Base-by-base conservation (phyloP, 2,888 invertebrate genomes). In the Teleiodes luculella region DNA sequence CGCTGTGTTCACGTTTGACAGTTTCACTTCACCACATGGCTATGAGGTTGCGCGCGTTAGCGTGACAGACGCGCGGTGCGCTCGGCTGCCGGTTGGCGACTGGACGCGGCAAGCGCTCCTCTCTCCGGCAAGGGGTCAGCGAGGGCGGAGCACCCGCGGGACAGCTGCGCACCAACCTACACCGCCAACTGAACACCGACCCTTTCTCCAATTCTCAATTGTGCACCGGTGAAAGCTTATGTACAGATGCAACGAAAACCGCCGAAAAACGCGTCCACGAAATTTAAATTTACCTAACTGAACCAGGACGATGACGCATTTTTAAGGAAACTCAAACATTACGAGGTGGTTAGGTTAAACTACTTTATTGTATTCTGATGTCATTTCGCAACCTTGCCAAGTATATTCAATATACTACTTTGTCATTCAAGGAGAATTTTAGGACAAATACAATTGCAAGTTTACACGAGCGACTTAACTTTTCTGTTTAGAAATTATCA, bases 21-120 rank as follows among this genome's bases (percentile, higher is more conserved):
- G 87, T 84, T 87, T 84, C 86, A 87, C 87, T 86, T 88, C 87
- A 88, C 86, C 89, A 83, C 89, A 89, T 88, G 88, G 86, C 83
- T 84, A 74, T 66, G 62, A 65, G 70, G 74, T 79, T 75, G 73
- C 77, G 78, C 74, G 69, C 70, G 67, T 59, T 68, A 66, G 67
- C 74, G 71, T 72, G 66, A 83, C 77, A 65, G 70, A 78, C 85
- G 86, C 82, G 62, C 78, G 65, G 63, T 67, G 64, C 78, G 78
- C 71, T 79, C 82, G 76, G 74, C 82, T 76, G 68, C 72, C 76
- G 84, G 78, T 81, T 83, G 77, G 77, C 86, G 83, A 89, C 87
- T 86, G 69, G 64, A 65, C 64, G 61, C 60, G 58, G 53, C 57
- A 49, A 20, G 68, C 70, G 66, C 70, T 64, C 63, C 67, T 70